Percentiles rank a stretch among this genome's conserved stretches.
phyloP scores from a whole-genome alignment of 1,140 invertebrate species.

The Penaeus japonicus region DNA sequence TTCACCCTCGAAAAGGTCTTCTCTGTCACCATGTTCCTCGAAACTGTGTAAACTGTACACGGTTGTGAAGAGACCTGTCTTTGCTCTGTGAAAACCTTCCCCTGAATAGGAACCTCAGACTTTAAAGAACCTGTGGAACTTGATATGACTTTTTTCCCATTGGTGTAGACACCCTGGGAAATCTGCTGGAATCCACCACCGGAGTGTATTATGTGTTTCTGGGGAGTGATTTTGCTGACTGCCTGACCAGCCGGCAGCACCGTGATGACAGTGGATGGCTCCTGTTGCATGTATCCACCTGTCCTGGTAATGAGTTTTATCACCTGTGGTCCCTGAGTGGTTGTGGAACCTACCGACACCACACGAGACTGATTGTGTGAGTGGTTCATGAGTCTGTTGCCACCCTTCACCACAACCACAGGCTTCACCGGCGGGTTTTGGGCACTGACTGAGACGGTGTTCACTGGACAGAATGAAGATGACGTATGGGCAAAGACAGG shows the following conservation, averaged over 20 bases:
- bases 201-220: neutral
- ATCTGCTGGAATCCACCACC: constrained; percentile 13
- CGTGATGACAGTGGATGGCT: constrained; percentile 29
- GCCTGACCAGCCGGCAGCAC: neutral
- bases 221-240: neutral
- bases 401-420: neutral
- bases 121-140: no score
- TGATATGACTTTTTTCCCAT: neutral
- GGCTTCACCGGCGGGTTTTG: neutral
- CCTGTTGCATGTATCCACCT: neutral
- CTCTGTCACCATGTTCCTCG: no score
- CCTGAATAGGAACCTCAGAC: neutral
- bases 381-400: neutral
- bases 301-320: constrained; percentile 39
- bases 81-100: neutral
- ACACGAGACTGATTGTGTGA: neutral
- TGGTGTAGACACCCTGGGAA: neutral
- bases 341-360: neutral
- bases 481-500: no score
- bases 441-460: neutral
- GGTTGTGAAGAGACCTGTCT: no score
- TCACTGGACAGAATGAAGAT: neutral
- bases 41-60: no score
- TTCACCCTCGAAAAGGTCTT: no score
- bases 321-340: neutral